Base-by-base conservation (phyloP, 2,797 vertebrate genomes). In the Australoheros facetus region DNA sequence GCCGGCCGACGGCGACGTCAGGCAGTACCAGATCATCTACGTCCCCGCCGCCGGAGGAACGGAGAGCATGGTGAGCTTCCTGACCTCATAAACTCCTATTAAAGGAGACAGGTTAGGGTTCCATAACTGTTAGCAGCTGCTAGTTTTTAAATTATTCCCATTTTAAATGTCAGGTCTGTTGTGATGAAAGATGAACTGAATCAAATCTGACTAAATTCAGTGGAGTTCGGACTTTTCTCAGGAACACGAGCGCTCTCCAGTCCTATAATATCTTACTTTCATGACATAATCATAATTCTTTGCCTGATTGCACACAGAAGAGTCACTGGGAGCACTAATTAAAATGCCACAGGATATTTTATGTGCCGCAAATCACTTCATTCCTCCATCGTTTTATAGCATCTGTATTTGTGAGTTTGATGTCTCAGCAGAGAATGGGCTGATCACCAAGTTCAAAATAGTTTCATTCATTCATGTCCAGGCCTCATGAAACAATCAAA, bases 11-110 rank as follows among this genome's bases (percentile, higher is more conserved):
- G 98, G 98, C 17, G 97, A 98, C 5, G 98, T 99, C 16, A 95
- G 97, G 42, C 97, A 97, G 77, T 99, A 99, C 13, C 96, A 96
- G 2, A 55, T 99, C 87, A 92, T 97, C 85, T 99, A 99, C n/a
- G 93, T 93, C 48, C 96, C 97, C 0, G 87, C 91, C 0, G 80
- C 93, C 1, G 97, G 97, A 51, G 97, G 96, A 26, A 10, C 92
- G 26, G 96, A 97, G 77, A 94, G 92, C 91, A 89, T 88, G 97
- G 97, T 98, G 89, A 11, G 81, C 80, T 23, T 5, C 13, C 39
- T 6, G 9, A 12, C 11, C 21, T n/a, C 32, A 69, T 66, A 66
- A 66, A 30, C 1, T 69, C 17, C 17, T 19, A 32, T 51, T 17
- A 69, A n/a, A 51, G 26, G 51, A n/a, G 64, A 6, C 42, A 7